These are phyloP conservation scores for Rhinella marina DNA, from an alignment of 2,797 vertebrate species.

Conservation along the genomic window DNA sequence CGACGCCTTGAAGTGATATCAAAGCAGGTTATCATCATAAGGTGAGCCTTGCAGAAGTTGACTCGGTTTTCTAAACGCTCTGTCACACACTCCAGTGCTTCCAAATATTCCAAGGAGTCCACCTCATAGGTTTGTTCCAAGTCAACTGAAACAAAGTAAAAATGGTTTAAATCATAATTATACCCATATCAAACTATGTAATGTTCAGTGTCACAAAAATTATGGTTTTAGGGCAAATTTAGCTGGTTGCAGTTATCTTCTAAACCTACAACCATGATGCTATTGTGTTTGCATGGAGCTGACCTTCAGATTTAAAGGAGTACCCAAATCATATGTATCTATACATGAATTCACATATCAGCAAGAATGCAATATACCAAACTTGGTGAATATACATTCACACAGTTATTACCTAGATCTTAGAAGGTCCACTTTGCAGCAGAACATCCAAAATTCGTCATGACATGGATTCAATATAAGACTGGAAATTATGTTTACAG, in stretches of 20 bases:
- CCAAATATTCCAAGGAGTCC: slow-evolving; percentile 90
- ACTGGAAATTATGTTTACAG: no score
- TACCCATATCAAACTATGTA: not conserved
- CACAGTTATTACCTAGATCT: not conserved
- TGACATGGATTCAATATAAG: no score
- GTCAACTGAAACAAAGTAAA: slow-evolving; percentile 78
- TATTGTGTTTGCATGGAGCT: not conserved
- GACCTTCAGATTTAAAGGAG: no score
- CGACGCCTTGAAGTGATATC: slow-evolving; percentile 81
- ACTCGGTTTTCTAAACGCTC: slow-evolving; percentile 85
- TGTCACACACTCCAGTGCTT: slow-evolving; percentile 87
- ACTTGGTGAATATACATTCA: not conserved
- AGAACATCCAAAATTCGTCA: no score
- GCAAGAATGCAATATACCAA: not conserved
- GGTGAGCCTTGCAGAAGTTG: slow-evolving; percentile 88
- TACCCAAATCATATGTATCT: not conserved
- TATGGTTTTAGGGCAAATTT: no score
- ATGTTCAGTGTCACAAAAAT: not conserved
- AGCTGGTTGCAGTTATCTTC: not conserved
- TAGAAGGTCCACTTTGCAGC: no score
- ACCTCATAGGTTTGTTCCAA: slow-evolving; percentile 88
- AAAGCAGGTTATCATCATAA: slow-evolving; percentile 93
- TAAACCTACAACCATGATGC: not conserved
- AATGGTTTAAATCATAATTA: not conserved
- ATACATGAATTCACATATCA: not conserved